These are phyloP conservation scores for Lasioglossum vierecki DNA, from an alignment of 2,888 invertebrate species.

Conservation along the genomic window DNA sequence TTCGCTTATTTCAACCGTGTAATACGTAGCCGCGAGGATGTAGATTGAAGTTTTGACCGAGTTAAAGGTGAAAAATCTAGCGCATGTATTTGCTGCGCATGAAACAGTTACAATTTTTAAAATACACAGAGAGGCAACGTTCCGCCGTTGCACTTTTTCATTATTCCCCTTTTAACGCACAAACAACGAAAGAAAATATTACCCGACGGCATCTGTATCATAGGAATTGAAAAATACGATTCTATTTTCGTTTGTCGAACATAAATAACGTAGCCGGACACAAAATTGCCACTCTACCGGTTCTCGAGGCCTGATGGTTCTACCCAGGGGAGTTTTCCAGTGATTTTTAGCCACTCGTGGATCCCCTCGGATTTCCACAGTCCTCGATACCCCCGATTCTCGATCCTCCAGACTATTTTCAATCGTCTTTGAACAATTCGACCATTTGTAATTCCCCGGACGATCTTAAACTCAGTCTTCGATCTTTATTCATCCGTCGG, in stretches of 20 bases:
- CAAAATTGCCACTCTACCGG: neutral
- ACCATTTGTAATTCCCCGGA: neutral
- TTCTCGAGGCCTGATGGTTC: neutral
- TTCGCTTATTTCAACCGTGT: neutral
- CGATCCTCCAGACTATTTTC: neutral
- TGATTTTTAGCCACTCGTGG: neutral
- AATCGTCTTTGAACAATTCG: neutral
- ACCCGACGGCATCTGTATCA: neutral
- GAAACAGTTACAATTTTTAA: neutral
- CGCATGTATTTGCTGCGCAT: neutral
- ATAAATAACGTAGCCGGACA: neutral
- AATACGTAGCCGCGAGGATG: neutral
- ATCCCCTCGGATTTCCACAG: neutral
- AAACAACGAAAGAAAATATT: neutral
- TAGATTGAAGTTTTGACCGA: neutral
- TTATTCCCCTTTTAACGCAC: neutral
- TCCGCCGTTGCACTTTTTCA: neutral
- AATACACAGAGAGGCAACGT: neutral
- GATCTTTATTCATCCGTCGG: neutral
- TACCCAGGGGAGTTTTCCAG: neutral
- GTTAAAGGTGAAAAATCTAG: neutral
- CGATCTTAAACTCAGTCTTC: neutral
- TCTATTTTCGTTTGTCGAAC: neutral
- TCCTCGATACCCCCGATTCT: neutral
- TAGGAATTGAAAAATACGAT: neutral